These are phyloP conservation scores for Sitobion miscanthi DNA, from an alignment of 1,140 invertebrate genomes.

Conservation along the genomic window DNA sequence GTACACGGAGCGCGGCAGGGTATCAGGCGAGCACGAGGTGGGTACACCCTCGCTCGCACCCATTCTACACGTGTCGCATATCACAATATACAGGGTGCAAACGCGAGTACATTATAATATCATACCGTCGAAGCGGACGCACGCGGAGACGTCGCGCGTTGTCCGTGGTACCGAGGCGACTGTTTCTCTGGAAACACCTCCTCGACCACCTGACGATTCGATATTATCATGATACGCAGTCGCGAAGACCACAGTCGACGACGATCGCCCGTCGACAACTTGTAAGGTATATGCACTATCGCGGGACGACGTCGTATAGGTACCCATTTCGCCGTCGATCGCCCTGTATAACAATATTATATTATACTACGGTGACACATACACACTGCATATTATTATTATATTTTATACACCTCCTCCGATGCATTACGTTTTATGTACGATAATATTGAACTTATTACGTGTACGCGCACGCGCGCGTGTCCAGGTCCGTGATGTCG, in stretches of 20 bases:
- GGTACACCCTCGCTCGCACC: no score
- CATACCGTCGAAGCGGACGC: background rate
- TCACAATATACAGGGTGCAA: no score
- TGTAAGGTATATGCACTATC: no score
- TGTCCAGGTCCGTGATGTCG: background rate
- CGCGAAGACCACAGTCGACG: no score
- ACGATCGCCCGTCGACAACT: no score
- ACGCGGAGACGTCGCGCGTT: no score
- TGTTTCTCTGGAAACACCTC: background rate
- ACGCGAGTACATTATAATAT: no score
- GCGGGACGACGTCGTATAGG: no score
- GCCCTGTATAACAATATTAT: background rate
- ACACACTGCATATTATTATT: background rate
- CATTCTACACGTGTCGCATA: no score
- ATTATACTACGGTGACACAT: background rate
- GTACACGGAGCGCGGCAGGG: no score
- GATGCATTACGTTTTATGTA: background rate
- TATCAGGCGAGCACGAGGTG: no score
- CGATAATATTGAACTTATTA: background rate
- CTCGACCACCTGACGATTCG: background rate
- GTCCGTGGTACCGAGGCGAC: background rate
- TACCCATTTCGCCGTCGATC: background rate
- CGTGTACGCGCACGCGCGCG: background rate
- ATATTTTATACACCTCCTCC: background rate
- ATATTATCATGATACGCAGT: no score